Evolutionary conservation across 2,113 vertebrate species (phyloP).

Genomic region (Conger conger): DNA sequence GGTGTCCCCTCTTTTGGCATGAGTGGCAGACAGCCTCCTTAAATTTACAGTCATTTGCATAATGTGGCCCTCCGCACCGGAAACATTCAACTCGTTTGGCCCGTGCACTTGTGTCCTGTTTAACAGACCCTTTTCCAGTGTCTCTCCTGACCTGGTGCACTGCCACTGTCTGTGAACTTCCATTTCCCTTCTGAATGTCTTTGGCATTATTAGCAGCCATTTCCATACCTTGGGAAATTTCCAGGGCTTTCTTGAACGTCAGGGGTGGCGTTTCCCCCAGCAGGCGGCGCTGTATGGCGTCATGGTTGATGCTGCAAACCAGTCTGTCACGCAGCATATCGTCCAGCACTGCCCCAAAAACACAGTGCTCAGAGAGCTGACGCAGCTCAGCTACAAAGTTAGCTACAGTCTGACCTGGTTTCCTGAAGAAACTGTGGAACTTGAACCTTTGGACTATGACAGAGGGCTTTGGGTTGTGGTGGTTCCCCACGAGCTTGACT

Average conservation of each 20-base stretch:
- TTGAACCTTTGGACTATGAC: constrained; percentile 12
- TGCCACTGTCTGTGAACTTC: background rate
- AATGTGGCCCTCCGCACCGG: background rate
- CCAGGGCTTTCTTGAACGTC: constrained; percentile 22
- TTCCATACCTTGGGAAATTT: constrained; percentile 18
- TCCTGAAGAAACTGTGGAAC: constrained; percentile 27
- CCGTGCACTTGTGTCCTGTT: background rate
- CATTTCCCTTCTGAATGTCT: constrained; percentile 17
- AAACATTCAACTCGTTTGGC: too few relatives aligned
- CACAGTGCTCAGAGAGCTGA: too few relatives aligned
- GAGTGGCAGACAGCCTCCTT: too few relatives aligned
- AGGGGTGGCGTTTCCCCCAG: constrained; percentile 11
- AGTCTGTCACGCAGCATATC: too few relatives aligned
- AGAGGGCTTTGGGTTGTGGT: constrained; percentile 17
- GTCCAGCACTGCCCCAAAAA: too few relatives aligned
- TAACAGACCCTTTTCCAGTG: too few relatives aligned
- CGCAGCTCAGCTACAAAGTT: constrained; percentile 7
- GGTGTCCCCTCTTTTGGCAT: too few relatives aligned
- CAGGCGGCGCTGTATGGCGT: too few relatives aligned
- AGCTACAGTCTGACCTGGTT: constrained; percentile 16
- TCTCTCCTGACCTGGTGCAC: background rate
- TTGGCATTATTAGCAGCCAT: constrained; percentile 23
- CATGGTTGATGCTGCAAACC: too few relatives aligned
- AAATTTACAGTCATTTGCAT: too few relatives aligned
- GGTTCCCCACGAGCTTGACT: background rate